Base-by-base conservation (phyloP, 2,888 invertebrate genomes). In the Dilophus febrilis region DNA sequence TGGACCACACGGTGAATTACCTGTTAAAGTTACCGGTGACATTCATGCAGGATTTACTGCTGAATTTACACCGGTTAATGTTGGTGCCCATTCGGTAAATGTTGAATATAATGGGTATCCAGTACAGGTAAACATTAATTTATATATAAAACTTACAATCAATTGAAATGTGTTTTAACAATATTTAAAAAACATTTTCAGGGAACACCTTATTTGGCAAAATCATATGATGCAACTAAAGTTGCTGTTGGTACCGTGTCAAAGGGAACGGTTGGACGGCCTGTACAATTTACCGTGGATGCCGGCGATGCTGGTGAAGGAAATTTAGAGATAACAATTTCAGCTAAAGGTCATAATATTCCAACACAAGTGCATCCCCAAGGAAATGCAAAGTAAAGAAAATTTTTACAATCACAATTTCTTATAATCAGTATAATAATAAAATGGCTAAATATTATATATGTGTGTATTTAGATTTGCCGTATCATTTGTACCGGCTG, bases 281-380 rank as follows among this genome's bases (percentile, higher is more conserved):
- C 88, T 4, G 86, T 91, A n/a, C 88, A 91, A 53, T 83, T 94
- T 54, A 85, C 86, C 14, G 92, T 95, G 38, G 94, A 97, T 60
- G 94, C 94, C 3, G 87, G 87, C 46, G 83, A 90, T 59, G 92
- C 95, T 35, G 97, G 97, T 10, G 95, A 95, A 66, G 97, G 97
- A 39, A 90, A 90, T 61, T 67, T 97, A 48, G 95, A 97, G 65
- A 95, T 97, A 49, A 91, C 92, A 36, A 92, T 98, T 50, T 87
- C 88, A 45, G 87, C 91, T 33, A 74, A 86, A 57, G 88, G 92
- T 40, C 72, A 87, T 46, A 88, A 94, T 57, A 90, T 94, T 53
- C 91, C 92, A 37, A 92, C 91, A 40, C 91, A 92, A 71, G 91
- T 92, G 35, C 87, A 85, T 58, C 87, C 90, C 8, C 82, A 90